Evolutionary conservation across 2,113 vertebrate species (phyloP).

Genomic region (Dendropsophus ebraccatus): DNA sequence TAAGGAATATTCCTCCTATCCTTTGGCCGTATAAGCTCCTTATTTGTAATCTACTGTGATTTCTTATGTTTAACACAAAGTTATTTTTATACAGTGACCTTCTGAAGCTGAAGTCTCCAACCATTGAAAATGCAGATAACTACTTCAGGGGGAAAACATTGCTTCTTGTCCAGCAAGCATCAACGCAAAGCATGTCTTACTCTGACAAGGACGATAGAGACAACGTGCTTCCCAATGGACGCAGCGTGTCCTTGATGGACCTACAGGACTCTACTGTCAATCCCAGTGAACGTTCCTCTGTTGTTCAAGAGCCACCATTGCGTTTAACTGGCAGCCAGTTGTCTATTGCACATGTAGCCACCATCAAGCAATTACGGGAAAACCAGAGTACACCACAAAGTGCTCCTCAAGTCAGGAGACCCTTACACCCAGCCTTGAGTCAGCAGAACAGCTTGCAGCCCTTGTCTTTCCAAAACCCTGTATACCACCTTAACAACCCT

Average conservation of each 20-base stretch:
- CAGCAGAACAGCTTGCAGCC: constrained; percentile 90
- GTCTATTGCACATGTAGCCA: constrained; percentile 77
- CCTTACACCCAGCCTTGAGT: constrained; percentile 81
- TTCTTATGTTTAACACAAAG: neutral
- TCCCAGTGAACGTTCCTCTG: constrained; percentile 64
- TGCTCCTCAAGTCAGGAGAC: constrained; percentile 87
- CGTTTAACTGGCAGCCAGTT: constrained; percentile 84
- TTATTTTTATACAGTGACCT: constrained; percentile 74
- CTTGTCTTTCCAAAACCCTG: constrained; percentile 93
- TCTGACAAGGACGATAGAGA: constrained; percentile 85
- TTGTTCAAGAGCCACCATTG: constrained; percentile 78
- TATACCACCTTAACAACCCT: constrained; percentile 91
- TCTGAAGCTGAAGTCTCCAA: constrained; percentile 79
- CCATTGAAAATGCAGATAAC: constrained; percentile 76
- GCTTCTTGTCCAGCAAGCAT: constrained; percentile 79
- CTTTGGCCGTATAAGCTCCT: neutral
- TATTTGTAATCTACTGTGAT: neutral
- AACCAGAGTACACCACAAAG: constrained; percentile 84
- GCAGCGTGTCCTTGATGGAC: constrained; percentile 93
- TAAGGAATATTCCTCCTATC: neutral
- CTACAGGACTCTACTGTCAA: constrained; percentile 81
- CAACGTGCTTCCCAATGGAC: constrained; percentile 78
- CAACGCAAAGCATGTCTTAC: constrained; percentile 80
- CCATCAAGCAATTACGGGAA: constrained; percentile 78
- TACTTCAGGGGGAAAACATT: constrained; percentile 78